These are phyloP conservation scores for Pseudopodoces humilis DNA, from an alignment of 2,113 vertebrate species.

Conservation along the genomic window DNA sequence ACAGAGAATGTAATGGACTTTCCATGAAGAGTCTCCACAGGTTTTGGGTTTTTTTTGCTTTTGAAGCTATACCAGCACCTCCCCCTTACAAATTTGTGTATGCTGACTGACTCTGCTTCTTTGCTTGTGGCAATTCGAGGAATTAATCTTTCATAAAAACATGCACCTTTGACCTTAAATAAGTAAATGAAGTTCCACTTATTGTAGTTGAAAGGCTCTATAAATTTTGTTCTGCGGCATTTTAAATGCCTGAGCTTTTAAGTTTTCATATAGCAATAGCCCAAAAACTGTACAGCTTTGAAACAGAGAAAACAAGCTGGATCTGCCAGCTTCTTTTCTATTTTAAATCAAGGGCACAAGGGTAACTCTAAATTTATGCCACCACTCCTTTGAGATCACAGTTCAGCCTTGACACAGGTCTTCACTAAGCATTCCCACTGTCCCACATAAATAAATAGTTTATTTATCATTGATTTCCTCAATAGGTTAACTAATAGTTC, in stretches of 20 bases:
- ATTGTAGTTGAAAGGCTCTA: background rate
- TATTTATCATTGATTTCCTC: background rate
- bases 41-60: background rate
- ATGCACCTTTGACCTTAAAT: background rate
- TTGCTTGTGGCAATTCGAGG: background rate
- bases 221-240: background rate
- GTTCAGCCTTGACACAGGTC: background rate
- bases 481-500: background rate
- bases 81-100: rapidly evolving
- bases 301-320: background rate
- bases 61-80: background rate
- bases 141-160: background rate
- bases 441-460: background rate
- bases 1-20: background rate
- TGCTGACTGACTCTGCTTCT: background rate
- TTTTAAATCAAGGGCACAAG: background rate
- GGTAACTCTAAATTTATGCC: background rate
- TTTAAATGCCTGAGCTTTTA: background rate
- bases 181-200: background rate
- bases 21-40: background rate
- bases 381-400: background rate
- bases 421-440: background rate
- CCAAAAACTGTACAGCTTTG: background rate
- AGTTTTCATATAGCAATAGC: background rate
- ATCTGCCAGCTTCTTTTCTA: background rate